Evolutionary conservation across 1,140 invertebrate species (phyloP).

Genomic region (Tetramorium simillimum): DNA sequence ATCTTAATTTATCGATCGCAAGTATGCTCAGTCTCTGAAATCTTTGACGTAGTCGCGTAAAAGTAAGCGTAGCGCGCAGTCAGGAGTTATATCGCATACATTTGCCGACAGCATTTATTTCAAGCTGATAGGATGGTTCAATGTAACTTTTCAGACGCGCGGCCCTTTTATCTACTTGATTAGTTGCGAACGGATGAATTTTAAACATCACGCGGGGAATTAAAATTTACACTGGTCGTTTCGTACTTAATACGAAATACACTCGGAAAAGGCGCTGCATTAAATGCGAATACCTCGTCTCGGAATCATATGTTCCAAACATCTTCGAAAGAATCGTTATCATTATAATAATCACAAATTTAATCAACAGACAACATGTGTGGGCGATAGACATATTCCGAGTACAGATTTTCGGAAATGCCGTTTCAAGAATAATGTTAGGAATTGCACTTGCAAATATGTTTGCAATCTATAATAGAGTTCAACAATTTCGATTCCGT

Average conservation of each 20-base stretch:
- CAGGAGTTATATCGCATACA: background rate
- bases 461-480: background rate
- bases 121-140: background rate
- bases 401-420: background rate
- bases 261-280: background rate
- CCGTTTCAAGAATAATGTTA: background rate
- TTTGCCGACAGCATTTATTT: slow-evolving; percentile 20
- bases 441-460: background rate
- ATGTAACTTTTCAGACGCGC: background rate
- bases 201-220: background rate
- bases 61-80: background rate
- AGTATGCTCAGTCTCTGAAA: background rate
- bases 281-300: slow-evolving; percentile 3
- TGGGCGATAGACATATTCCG: background rate
- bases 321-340: slow-evolving; percentile 20
- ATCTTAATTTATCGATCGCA: slow-evolving; percentile 12
- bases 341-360: background rate
- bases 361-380: background rate
- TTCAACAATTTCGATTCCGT: slow-evolving; percentile 4
- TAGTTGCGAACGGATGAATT: slow-evolving; percentile 10
- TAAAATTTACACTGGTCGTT: background rate
- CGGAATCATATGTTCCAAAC: background rate
- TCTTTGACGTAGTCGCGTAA: slow-evolving; percentile 18
- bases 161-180: background rate
- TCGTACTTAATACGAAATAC: background rate